Conservation (phyloP, 2,888 invertebrate genomes). For the Furcula furcula region DNA sequence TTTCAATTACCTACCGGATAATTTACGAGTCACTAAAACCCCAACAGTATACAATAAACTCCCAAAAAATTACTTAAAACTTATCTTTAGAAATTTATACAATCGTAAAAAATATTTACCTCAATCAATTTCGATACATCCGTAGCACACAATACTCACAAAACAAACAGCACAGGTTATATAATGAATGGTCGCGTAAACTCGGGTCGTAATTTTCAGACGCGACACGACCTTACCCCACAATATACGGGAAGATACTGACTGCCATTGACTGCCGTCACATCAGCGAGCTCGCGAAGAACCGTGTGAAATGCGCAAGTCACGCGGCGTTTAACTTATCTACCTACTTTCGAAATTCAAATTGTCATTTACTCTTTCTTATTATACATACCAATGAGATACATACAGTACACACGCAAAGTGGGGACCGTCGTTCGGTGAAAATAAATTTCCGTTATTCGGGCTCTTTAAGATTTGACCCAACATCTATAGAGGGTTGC, state of each 20-base stretch:
- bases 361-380: constrained; percentile 62
- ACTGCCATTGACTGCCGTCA: constrained; percentile 35
- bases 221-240: constrained; percentile 42
- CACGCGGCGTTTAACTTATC: constrained; percentile 69
- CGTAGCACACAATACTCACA: constrained; percentile 49
- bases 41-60: constrained; percentile 11
- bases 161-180: constrained; percentile 72
- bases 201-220: constrained; percentile 31
- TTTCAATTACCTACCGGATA: no score
- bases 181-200: constrained; percentile 65
- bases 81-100: neutral
- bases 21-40: constrained; percentile 22
- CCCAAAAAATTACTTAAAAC: constrained; percentile 6
- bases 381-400: no score
- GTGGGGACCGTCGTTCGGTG: constrained; percentile 36
- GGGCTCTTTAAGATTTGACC: constrained; percentile 39
- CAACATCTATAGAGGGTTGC: constrained; percentile 23
- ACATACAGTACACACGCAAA: constrained; percentile 49
- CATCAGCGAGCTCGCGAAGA: constrained; percentile 50
- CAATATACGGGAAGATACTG: constrained; percentile 53
- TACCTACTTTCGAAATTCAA: constrained; percentile 69
- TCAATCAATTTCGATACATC: constrained; percentile 39
- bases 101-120: constrained; percentile 32
- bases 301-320: constrained; percentile 77
- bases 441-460: constrained; percentile 45